Evolutionary conservation across 2,113 vertebrate genomes (phyloP).

Genomic region (Nycticryphes semicollaris): DNA sequence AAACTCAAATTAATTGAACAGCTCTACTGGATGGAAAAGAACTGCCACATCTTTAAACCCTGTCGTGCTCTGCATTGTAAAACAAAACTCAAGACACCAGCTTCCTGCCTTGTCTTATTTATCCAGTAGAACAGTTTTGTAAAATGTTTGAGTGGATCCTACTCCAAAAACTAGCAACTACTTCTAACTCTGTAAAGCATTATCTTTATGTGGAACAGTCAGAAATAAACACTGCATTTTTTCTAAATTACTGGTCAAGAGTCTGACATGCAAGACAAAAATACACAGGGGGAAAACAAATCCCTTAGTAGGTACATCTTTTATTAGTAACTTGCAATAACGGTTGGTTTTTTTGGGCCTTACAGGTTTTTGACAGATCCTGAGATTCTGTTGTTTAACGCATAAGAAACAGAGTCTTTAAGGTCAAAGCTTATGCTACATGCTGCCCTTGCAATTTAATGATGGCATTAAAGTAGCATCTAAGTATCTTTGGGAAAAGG

Average conservation of each 20-base stretch:
- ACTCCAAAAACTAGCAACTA: background rate
- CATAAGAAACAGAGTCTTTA: background rate
- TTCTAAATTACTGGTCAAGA: background rate
- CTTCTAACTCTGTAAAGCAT: background rate
- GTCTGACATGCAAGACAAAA: background rate
- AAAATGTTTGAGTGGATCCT: background rate
- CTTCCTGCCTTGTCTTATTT: background rate
- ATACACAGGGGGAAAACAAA: background rate
- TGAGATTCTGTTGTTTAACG: background rate
- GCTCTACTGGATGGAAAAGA: background rate
- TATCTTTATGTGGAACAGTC: background rate
- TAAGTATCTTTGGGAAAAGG: background rate
- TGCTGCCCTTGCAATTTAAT: background rate
- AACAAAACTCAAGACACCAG: background rate
- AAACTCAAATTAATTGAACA: background rate
- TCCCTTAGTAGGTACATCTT: background rate
- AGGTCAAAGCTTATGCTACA: conserved; percentile 5
- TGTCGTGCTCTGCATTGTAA: background rate
- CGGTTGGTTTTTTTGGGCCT: background rate
- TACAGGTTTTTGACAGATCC: background rate
- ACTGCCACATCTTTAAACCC: background rate
- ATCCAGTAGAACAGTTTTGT: background rate
- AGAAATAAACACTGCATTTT: background rate
- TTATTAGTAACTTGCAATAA: background rate
- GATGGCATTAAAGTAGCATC: background rate